Conservation (phyloP, 2,797 vertebrate genomes). For the Acridotheres tristis region DNA sequence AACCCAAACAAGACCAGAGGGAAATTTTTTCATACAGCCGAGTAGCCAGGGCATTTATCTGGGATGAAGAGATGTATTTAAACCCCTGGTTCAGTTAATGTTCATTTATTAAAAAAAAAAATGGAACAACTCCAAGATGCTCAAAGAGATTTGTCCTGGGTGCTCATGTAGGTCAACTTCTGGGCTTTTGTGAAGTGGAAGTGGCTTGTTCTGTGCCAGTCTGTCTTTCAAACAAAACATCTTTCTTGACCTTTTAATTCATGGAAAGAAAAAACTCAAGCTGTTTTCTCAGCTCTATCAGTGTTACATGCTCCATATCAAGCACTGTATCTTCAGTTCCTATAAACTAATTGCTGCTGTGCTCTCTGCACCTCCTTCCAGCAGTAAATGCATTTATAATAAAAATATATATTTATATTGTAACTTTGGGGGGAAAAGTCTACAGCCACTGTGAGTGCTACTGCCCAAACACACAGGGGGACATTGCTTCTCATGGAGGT, state of each 20-base stretch:
- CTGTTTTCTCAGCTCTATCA: rapidly evolving
- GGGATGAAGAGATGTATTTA: background rate
- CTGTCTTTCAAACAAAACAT: background rate
- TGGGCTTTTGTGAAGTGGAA: background rate
- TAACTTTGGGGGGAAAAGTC: background rate
- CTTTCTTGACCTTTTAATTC: background rate
- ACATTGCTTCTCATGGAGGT: rapidly evolving
- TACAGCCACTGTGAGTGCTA: rapidly evolving
- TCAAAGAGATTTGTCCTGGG: background rate
- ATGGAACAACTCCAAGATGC: background rate
- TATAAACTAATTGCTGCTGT: background rate
- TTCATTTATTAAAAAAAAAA: background rate
- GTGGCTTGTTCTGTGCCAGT: background rate
- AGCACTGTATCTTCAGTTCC: background rate
- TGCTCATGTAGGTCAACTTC: background rate
- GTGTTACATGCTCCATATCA: background rate
- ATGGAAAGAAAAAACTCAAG: background rate
- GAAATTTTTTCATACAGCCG: background rate
- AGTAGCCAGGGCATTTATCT: background rate
- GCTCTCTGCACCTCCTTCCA: background rate
- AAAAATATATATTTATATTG: background rate
- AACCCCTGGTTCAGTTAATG: background rate
- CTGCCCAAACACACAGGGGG: background rate
- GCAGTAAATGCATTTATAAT: background rate
- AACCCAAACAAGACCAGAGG: background rate